Conservation (phyloP, 1,140 invertebrate genomes). For the Belonocnema kinseyi region DNA sequence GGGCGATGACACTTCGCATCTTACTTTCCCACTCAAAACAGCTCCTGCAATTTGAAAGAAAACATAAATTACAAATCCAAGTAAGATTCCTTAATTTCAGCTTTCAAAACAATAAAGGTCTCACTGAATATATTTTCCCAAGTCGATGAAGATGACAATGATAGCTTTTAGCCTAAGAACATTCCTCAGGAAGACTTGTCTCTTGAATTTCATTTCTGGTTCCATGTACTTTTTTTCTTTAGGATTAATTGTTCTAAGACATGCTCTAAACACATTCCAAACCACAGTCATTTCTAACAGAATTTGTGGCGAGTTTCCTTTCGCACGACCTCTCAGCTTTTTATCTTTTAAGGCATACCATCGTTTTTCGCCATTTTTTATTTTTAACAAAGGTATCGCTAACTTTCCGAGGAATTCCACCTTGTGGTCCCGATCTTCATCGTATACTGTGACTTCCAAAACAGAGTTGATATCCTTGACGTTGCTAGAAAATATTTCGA, state of each 20-base stretch:
- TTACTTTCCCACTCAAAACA: constrained; percentile 98
- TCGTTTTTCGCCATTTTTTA: constrained; percentile 93
- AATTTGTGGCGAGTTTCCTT: constrained; percentile 94
- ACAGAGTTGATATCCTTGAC: constrained; percentile 98
- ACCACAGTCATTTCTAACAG: constrained; percentile 93
- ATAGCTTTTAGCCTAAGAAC: constrained; percentile 95
- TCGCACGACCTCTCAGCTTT: constrained; percentile 90
- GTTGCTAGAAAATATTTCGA: constrained; percentile 80
- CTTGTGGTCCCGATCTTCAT: constrained; percentile 98
- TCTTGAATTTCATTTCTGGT: constrained; percentile 95
- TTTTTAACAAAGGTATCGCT: constrained; percentile 90
- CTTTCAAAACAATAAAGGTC: constrained; percentile 55
- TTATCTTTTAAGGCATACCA: constrained; percentile 99
- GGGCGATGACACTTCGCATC: constrained; percentile 89
- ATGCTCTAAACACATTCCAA: constrained; percentile 95
- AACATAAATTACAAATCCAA: constrained; percentile 13
- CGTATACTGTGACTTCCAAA: constrained; percentile 97
- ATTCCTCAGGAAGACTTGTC: constrained; percentile 94
- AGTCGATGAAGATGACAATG: constrained; percentile 91
- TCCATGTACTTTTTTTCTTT: constrained; percentile 97
- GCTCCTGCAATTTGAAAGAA: constrained; percentile 78
- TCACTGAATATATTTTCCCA: constrained; percentile 94
- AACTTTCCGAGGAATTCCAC: constrained; percentile 98
- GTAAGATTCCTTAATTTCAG: constrained; percentile 28
- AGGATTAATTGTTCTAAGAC: constrained; percentile 94